Evolutionary conservation across 2,113 vertebrate genomes (phyloP).

Genomic region (Forbesichthys agassizii): DNA sequence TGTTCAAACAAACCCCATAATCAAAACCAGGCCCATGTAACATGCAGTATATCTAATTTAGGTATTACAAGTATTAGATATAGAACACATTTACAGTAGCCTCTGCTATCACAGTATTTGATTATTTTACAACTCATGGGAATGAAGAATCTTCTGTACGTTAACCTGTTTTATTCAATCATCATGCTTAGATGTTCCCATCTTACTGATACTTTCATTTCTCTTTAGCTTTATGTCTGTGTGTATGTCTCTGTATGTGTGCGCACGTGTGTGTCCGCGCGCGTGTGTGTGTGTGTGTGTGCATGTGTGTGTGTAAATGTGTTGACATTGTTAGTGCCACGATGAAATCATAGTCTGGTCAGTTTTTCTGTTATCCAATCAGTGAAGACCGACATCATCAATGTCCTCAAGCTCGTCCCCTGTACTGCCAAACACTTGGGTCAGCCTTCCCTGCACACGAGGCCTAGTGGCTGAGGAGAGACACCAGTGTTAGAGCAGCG

Average conservation of each 20-base stretch:
- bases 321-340: background rate
- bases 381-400: constrained; percentile 28
- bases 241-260: background rate
- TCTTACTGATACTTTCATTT: no score
- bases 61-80: no score
- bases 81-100: no score
- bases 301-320: background rate
- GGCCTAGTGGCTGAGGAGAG: background rate
- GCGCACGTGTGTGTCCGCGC: background rate
- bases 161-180: no score
- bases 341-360: background rate
- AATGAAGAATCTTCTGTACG: no score
- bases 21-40: no score
- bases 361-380: constrained; percentile 11
- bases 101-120: no score
- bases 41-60: no score
- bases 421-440: background rate
- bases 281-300: background rate
- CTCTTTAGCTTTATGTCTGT: no score
- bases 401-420: background rate
- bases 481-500: background rate
- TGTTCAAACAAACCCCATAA: no score
- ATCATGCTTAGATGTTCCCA: no score
- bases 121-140: no score
- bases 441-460: constrained; percentile 35